Conservation (phyloP, 2,797 vertebrate genomes). For the Sitta carolinensis region DNA sequence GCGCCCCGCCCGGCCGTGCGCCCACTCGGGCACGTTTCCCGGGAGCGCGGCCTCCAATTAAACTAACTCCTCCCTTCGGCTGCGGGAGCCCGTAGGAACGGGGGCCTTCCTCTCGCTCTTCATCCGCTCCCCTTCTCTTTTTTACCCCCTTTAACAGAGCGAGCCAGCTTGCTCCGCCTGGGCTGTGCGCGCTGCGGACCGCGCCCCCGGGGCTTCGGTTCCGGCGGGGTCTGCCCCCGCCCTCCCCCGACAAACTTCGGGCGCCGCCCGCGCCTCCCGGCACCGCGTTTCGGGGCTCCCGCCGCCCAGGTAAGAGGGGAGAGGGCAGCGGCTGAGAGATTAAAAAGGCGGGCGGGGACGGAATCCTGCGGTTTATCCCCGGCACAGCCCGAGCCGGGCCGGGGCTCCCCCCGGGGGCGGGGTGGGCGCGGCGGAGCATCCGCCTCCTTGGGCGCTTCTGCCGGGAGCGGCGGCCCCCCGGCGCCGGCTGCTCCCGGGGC, state of each 20-base stretch:
- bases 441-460: not conserved
- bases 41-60: not conserved
- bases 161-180: not conserved
- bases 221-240: not conserved
- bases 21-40: not conserved
- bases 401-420: not conserved
- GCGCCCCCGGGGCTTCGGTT: too few species aligned
- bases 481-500: not conserved
- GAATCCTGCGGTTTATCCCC: not conserved
- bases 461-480: not conserved
- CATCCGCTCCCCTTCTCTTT: too few species aligned
- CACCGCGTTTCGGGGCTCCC: not conserved
- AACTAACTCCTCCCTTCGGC: constrained; percentile 28
- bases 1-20: not conserved
- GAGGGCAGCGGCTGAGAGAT: not conserved
- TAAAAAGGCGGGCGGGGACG: fast-evolving
- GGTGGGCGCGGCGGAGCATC: not conserved
- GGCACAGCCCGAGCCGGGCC: not conserved
- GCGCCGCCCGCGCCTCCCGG: not conserved
- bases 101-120: not conserved
- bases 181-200: not conserved
- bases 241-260: not conserved
- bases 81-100: not conserved
- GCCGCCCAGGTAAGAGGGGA: not conserved
- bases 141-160: not conserved